A percentile compares a stretch with the other conserved stretches of the same genome.
Conservation (phyloP, 2,888 invertebrate genomes). For the Flexamia atlantica region DNA sequence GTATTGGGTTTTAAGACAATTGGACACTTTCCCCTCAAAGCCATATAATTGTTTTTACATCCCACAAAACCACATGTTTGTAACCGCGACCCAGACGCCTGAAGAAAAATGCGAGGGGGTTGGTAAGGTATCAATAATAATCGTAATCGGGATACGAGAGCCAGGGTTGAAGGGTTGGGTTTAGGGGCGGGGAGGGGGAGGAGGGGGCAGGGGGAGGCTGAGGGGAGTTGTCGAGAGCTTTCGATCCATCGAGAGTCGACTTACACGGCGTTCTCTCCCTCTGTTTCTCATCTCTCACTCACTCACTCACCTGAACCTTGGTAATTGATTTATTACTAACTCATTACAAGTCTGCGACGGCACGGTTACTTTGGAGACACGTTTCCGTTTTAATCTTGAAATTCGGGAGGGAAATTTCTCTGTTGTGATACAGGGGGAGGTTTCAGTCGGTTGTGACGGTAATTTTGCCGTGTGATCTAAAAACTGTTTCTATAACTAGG, state of each 20-base stretch:
- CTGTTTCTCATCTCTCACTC: not conserved
- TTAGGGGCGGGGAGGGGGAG: slow-evolving; percentile 2
- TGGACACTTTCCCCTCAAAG: too few relatives aligned
- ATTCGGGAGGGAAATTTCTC: not conserved
- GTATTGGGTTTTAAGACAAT: too few relatives aligned
- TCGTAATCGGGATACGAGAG: slow-evolving; percentile 35
- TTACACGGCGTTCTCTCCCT: not conserved
- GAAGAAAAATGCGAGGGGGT: slow-evolving; percentile 7
- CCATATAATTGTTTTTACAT: not conserved
- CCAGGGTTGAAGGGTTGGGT: slow-evolving; percentile 20
- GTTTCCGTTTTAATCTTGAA: not conserved
- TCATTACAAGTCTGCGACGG: not conserved
- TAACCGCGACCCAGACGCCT: not conserved
- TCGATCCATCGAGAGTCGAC: slow-evolving; percentile 43
- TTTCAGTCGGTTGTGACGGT: too few relatives aligned
- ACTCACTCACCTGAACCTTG: slow-evolving; percentile 15
- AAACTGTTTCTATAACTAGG: too few relatives aligned
- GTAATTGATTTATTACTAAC: slow-evolving; percentile 10
- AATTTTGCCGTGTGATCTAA: too few relatives aligned
- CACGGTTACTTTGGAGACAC: not conserved
- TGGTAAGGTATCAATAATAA: slow-evolving; percentile 38
- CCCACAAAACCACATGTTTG: not conserved
- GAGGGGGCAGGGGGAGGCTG: not conserved
- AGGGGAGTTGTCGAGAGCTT: slow-evolving; percentile 44
- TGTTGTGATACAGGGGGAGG: too few relatives aligned